Percentiles rank a stretch among this genome's conserved stretches.
Conservation (phyloP, 2,797 vertebrate species). For the Sebastes itinus region DNA sequence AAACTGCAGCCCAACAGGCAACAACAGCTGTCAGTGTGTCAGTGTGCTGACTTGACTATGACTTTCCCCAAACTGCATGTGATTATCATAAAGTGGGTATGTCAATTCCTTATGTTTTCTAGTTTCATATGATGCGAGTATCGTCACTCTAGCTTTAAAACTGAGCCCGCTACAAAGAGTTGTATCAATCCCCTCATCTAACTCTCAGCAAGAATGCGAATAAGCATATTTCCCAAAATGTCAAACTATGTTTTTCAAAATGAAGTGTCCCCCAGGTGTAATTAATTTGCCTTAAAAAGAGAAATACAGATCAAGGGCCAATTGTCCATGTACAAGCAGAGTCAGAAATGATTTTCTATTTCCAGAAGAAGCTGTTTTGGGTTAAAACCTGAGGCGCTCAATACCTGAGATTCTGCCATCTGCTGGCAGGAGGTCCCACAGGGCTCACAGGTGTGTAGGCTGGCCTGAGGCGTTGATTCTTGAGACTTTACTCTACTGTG, state of each 20-base stretch:
- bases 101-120: too few species aligned
- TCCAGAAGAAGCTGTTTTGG: background rate
- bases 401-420: slow-evolving; percentile 75
- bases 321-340: background rate
- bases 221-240: background rate
- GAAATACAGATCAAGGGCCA: slow-evolving; percentile 21
- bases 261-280: background rate
- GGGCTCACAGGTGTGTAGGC: slow-evolving; percentile 45
- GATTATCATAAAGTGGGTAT: too few species aligned
- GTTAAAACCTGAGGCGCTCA: background rate
- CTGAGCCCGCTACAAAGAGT: too few species aligned
- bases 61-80: too few species aligned
- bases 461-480: slow-evolving; percentile 31
- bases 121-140: too few species aligned
- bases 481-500: slow-evolving; percentile 41
- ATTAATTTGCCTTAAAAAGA: background rate
- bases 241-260: background rate
- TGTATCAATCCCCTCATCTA: too few species aligned
- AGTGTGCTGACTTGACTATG: too few species aligned
- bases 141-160: too few species aligned
- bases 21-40: too few species aligned
- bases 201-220: background rate
- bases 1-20: too few species aligned
- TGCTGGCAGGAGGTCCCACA: slow-evolving; percentile 54
- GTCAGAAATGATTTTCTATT: background rate